phyloP scores from a whole-genome alignment of 2,888 invertebrate species.

The Acanthococcus lagerstroemiae region DNA sequence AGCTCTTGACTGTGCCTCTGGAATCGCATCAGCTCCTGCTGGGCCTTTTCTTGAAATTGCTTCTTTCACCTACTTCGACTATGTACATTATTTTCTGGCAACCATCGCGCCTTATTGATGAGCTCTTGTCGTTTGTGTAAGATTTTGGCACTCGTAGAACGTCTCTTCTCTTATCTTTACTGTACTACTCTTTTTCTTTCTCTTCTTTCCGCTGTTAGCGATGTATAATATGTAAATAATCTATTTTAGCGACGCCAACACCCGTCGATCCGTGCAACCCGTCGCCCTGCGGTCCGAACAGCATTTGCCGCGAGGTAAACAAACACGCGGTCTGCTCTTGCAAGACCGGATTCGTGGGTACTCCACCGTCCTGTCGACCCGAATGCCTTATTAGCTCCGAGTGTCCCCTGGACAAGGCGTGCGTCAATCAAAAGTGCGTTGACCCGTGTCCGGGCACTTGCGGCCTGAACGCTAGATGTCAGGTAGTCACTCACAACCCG shows the following conservation, averaged over 20 bases:
- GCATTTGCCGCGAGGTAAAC: constrained; percentile 53
- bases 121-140: no score
- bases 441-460: constrained; percentile 60
- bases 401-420: constrained; percentile 54
- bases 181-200: neutral
- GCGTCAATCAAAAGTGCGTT: constrained; percentile 52
- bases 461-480: constrained; percentile 54
- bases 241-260: constrained; percentile 36
- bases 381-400: constrained; percentile 58
- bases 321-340: constrained; percentile 56
- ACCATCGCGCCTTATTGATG: no score
- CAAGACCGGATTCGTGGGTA: constrained; percentile 51
- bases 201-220: neutral
- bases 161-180: neutral
- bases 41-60: neutral
- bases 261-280: constrained; percentile 49
- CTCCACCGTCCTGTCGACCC: constrained; percentile 54
- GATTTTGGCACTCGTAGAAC: neutral
- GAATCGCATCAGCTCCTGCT: no score
- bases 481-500: constrained; percentile 57
- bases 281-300: constrained; percentile 58
- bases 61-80: no score
- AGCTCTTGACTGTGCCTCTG: no score
- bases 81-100: no score
- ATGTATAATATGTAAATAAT: constrained; percentile 7